Evolutionary conservation across 2,113 vertebrate species (phyloP).

Genomic region (Sinocyclocheilus rhinocerous): DNA sequence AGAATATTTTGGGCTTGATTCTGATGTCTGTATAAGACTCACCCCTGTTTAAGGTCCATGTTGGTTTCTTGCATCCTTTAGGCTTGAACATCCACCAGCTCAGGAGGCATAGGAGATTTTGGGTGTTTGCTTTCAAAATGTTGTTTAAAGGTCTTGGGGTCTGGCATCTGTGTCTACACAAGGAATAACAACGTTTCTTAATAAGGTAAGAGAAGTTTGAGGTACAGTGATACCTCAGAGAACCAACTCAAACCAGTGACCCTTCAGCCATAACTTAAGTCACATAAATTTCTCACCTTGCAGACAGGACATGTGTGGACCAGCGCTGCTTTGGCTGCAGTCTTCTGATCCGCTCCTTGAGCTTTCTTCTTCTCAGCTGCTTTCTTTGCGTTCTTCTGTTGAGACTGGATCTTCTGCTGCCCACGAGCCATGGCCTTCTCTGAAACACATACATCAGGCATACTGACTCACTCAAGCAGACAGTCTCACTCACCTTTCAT

Average conservation of each 20-base stretch:
- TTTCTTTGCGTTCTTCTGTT: slow-evolving; percentile 85
- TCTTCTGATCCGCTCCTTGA: slow-evolving; percentile 81
- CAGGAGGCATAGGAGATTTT: slow-evolving; percentile 81
- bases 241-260: neutral
- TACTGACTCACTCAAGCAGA: neutral
- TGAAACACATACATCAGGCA: neutral
- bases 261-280: neutral
- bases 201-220: neutral
- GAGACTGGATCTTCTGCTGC: slow-evolving; percentile 86
- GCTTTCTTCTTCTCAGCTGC: slow-evolving; percentile 83
- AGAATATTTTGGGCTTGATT: too few relatives aligned
- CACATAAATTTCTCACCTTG: slow-evolving; percentile 67
- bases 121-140: slow-evolving; percentile 88
- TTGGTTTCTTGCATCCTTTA: slow-evolving; percentile 56
- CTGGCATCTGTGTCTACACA: slow-evolving; percentile 83
- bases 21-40: slow-evolving; percentile 14
- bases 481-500: neutral
- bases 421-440: slow-evolving; percentile 80
- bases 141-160: slow-evolving; percentile 86
- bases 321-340: slow-evolving; percentile 80
- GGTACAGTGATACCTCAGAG: neutral
- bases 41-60: slow-evolving; percentile 44
- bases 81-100: slow-evolving; percentile 80
- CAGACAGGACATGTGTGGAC: slow-evolving; percentile 84
- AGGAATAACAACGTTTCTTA: neutral